Base-by-base conservation (phyloP, 1,140 invertebrate genomes). In the Rhynchophorus ferrugineus region DNA sequence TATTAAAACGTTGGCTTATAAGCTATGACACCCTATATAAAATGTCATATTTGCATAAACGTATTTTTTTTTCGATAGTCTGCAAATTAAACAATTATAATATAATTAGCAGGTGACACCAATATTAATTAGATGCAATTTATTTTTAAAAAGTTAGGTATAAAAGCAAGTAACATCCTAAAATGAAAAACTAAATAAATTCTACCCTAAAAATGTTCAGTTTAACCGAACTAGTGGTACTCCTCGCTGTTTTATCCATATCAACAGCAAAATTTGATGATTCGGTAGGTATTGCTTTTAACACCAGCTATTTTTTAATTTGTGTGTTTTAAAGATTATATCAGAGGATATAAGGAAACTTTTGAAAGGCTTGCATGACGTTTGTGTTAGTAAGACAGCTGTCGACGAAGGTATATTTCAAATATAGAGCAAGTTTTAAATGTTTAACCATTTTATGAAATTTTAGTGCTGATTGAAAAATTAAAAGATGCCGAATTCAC, bases 311-410 rank as follows among this genome's bases (percentile, higher is more conserved):
- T 29, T 29, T 29, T 29, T 29, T 6, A 6, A 29, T 11, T 11
- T 29, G 11, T 29, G 24, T 29, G 11, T 29, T 29, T 6, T 29
- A 16, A 37, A 58, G 60, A 29, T 43, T 35, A 16, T 58, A 3
- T 20, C 44, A 7, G 49, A 56, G 13, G 54, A 57, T 21, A 17
- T 57, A 19, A 43, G 47, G 41, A 46, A 58, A 41, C n/a, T 61
- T 16, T 42, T 46, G 38, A 33, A 48, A 8, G 45, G 41, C 6
- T 29, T 62, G 9, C 58, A 61, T 41, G 21, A 52, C 2, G 44
- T 18, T 1, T 62, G 61, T 33, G 19, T 57, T 3, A 35, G 36
- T 9, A 41, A 60, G 44, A 52, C 46, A 16, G 54, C 56, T 48
- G 47, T 55, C 11, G 7, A 21, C 22, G 51, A 60, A 29, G 48